Evolutionary conservation across 2,888 invertebrate species (phyloP), one percentile per base, ranked within the genome.

Genomic region (Tethea ocularis): DNA sequence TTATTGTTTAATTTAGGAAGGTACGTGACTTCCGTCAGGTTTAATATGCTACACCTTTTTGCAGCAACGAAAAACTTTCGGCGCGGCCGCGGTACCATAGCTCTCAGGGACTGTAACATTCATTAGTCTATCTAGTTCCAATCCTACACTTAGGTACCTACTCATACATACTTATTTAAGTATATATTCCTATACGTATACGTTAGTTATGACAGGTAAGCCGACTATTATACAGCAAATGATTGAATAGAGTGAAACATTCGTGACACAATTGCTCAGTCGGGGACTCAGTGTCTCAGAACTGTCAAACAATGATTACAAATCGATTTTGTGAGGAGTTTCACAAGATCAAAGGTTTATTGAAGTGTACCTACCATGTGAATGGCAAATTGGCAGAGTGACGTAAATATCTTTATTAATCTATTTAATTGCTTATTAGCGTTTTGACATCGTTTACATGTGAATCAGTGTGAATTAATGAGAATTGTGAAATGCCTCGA

Each of bases 391-490:
- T 85, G 86, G 83, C 77, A 75, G 75, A 80, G 86, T 84, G 81
- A 78, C 82, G 83, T 83, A 82, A 88, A 89, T 89, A 88, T 88
- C 80, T 88, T 87, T 87, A 88, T 88, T 89, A 91, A 90, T 89
- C 89, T 86, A 83, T 88, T 84, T 91, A 91, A 91, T 92, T 93
- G 92, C 86, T 89, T 89, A 90, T 90, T 91, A 89, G 82, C 87
- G 78, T 83, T 73, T 69, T 80, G 78, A 81, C 82, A 75, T 79
- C 76, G 80, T 74, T 80, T 76, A 82, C 87, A 77, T 81, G 83
- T 84, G 83, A 85, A 83, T 78, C 74, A 81, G 79, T 70, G 78
- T 77, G 84, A 78, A 79, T 86, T 90, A 89, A 88, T 88, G 83
- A 84, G 83, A 78, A 85, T n/a, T 85, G 80, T 84, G 81, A 76